These are phyloP conservation scores for Muntiacus reevesi DNA, from an alignment of 2,113 vertebrate genomes.

Conservation along the genomic window DNA sequence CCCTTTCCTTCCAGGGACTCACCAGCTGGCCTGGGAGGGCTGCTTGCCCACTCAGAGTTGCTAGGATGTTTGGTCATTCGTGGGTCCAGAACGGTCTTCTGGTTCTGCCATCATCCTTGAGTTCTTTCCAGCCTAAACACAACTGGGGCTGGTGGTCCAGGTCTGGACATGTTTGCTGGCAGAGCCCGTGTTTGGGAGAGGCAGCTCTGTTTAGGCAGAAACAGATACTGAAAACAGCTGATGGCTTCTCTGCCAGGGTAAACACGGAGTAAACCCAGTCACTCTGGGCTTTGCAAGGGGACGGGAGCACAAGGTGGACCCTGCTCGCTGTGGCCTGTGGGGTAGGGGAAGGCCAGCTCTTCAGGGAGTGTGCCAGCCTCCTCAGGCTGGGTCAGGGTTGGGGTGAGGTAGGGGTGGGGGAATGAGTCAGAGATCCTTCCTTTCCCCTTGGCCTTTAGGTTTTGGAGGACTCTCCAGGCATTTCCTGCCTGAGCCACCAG, in stretches of 20 bases:
- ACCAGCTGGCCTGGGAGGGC: not conserved
- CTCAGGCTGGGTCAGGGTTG: not conserved
- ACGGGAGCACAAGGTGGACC: accelerated
- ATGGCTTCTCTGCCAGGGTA: not conserved
- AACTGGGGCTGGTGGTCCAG: not conserved
- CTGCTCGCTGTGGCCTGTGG: accelerated
- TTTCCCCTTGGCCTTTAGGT: not conserved
- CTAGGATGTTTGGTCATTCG: not conserved
- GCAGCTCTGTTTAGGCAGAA: slow-evolving; percentile 2
- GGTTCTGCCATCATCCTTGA: not conserved
- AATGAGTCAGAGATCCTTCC: not conserved
- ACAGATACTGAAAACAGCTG: not conserved
- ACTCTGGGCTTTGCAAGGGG: not conserved
- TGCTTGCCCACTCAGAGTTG: not conserved
- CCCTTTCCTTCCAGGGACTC: not conserved
- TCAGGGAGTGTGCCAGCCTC: not conserved
- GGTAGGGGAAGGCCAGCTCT: not conserved
- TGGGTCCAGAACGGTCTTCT: not conserved
- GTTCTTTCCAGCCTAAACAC: not conserved
- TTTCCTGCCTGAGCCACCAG: too few species aligned
- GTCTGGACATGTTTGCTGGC: not conserved
- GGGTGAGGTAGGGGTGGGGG: accelerated
- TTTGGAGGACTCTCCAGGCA: not conserved
- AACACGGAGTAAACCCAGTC: accelerated
- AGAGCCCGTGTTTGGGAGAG: not conserved